Evolutionary conservation across 2,888 invertebrate genomes (phyloP).

Genomic region (Copidosoma aretas): DNA sequence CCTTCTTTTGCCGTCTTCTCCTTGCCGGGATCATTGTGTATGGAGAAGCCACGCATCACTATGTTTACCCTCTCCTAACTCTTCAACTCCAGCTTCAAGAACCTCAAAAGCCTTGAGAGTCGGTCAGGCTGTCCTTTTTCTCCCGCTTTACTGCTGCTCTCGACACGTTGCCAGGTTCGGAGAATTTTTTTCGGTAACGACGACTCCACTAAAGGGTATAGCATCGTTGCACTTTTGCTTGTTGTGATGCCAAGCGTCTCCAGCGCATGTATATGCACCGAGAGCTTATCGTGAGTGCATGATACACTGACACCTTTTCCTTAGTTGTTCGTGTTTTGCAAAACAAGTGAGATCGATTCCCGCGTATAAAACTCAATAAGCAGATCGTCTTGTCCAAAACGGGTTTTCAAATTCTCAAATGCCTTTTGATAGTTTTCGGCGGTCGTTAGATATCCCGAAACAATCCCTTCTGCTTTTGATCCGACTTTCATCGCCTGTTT

Average conservation of each 20-base stretch:
- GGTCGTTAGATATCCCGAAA: constrained; percentile 45
- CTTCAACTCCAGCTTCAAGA: too few species aligned
- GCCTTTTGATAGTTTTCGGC: constrained; percentile 48
- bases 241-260: constrained; percentile 44
- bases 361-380: constrained; percentile 47
- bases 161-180: too few species aligned
- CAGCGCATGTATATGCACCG: constrained; percentile 44
- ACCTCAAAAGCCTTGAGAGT: too few species aligned
- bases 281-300: constrained; percentile 42
- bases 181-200: too few species aligned
- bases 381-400: constrained; percentile 45
- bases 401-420: constrained; percentile 42
- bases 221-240: constrained; percentile 46
- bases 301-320: constrained; percentile 23
- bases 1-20: too few species aligned
- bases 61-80: too few species aligned
- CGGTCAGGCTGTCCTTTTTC: too few species aligned
- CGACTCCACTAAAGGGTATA: constrained; percentile 43
- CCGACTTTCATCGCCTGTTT: constrained; percentile 39
- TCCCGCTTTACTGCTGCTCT: too few species aligned
- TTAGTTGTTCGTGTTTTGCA: constrained; percentile 37
- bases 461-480: constrained; percentile 44
- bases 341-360: constrained; percentile 46
- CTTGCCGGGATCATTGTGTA: too few species aligned
- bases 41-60: too few species aligned